A percentile compares a stretch with the other conserved stretches of the same genome.
Evolutionary conservation across 2,113 vertebrate genomes (phyloP).

Genomic region (Tachysurus fulvidraco): DNA sequence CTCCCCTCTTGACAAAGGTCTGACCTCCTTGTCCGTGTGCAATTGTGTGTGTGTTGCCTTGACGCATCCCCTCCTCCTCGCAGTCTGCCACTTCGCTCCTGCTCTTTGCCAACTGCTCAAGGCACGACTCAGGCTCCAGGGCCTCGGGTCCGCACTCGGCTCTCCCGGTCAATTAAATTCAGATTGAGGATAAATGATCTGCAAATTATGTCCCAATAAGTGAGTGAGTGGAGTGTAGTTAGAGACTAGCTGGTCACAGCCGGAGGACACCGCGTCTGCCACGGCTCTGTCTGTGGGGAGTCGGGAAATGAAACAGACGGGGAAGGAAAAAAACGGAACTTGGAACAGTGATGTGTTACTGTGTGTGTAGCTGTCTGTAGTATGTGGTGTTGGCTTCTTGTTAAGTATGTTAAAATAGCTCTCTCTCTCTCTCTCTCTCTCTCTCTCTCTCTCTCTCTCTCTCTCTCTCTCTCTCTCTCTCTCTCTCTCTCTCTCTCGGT

Average conservation of each 20-base stretch:
- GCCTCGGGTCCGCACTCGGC: slow-evolving; percentile 66
- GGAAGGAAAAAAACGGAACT: neutral
- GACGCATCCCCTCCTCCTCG: slow-evolving; percentile 30
- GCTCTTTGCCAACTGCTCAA: slow-evolving; percentile 58
- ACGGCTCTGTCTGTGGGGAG: slow-evolving; percentile 15
- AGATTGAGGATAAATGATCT: slow-evolving; percentile 74
- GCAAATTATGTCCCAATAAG: slow-evolving; percentile 69
- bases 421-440: neutral
- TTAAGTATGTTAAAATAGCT: neutral
- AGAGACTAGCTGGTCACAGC: slow-evolving; percentile 37
- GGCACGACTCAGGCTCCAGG: slow-evolving; percentile 54
- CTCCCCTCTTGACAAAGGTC: slow-evolving; percentile 74
- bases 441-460: neutral
- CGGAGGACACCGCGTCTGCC: slow-evolving; percentile 26
- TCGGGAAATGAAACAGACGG: slow-evolving; percentile 7
- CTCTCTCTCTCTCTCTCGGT: neutral
- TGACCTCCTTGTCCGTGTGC: slow-evolving; percentile 62
- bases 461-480: neutral
- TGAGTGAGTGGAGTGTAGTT: slow-evolving; percentile 52
- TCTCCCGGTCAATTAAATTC: slow-evolving; percentile 76
- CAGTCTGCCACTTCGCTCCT: slow-evolving; percentile 58
- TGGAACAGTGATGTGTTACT: neutral
- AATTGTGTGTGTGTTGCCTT: slow-evolving; percentile 39
- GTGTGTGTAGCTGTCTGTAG: neutral
- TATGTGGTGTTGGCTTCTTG: neutral